Conservation (phyloP, 2,113 vertebrate species). For the Sinocyclocheilus rhinocerous region DNA sequence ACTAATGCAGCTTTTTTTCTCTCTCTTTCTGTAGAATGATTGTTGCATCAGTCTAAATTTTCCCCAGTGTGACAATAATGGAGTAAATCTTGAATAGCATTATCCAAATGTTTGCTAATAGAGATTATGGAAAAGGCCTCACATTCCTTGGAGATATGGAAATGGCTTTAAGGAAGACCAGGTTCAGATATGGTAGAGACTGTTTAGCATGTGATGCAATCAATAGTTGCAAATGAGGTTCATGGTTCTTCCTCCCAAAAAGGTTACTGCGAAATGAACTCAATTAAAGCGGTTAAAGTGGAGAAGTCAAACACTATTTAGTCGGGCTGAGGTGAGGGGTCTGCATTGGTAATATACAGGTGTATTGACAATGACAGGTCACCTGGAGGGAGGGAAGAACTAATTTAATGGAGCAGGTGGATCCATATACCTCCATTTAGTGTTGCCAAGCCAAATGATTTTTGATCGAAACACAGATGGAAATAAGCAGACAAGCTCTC, state of each 20-base stretch:
- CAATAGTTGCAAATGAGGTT: constrained; percentile 61
- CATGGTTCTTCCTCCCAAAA: constrained; percentile 53
- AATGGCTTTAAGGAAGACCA: constrained; percentile 19
- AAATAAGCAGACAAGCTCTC: constrained; percentile 43
- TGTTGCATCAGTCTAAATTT: not conserved
- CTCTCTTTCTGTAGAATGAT: not conserved
- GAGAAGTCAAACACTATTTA: constrained; percentile 64
- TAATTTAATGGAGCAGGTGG: constrained; percentile 57
- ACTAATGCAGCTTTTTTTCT: not conserved
- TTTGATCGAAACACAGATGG: constrained; percentile 52
- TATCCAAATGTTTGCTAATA: constrained; percentile 7
- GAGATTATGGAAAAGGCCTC: constrained; percentile 24
- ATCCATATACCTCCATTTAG: constrained; percentile 58
- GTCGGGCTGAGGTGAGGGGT: constrained; percentile 19
- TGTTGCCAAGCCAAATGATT: constrained; percentile 55
- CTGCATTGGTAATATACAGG: constrained; percentile 43
- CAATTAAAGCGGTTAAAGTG: constrained; percentile 53
- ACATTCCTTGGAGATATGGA: not conserved
- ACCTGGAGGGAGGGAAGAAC: constrained; percentile 38
- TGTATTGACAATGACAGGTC: constrained; percentile 50
- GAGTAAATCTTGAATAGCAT: constrained; percentile 14
- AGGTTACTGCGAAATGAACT: constrained; percentile 63
- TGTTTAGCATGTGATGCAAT: constrained; percentile 50
- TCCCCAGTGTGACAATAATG: not conserved
- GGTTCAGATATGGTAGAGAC: not conserved